Base-by-base conservation (phyloP, 1,140 invertebrate genomes). In the Drosophila teissieri region DNA sequence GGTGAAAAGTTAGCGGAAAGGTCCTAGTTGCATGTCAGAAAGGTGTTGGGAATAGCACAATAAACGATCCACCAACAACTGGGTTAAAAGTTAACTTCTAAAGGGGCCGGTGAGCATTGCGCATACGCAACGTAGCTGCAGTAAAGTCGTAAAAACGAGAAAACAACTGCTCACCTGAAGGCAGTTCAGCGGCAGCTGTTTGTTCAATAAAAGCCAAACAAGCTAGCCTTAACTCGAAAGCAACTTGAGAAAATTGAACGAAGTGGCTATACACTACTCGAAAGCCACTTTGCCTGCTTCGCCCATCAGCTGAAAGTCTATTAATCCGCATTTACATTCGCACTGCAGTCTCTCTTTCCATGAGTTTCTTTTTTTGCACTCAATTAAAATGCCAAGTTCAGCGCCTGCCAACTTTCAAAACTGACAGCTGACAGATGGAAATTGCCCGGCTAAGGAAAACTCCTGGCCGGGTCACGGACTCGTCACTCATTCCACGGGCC, bases 351-450 rank as follows among this genome's bases (percentile, higher is more conserved):
- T 44, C 52, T 72, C 36, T 55, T 70, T 27, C 10, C 40, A 19
- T 48, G 15, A 39, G 49, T 34, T 62, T 48, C 45, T 49, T 39
- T 62, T 45, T 52, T 54, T 79, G 63, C 83, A 78, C 82, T 84
- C 62, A 85, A 85, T 86, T 85, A 81, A 85, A 85, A 86, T 86
- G 79, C 63, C 83, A 85, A 82, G 82, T 82, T 85, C 83, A 85
- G 60, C 84, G 68, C 52, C 78, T 81, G 82, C 83, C 78, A 77
- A 60, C 73, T 40, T 78, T 62, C 45, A 60, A 78, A 58, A 67
- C 83, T 85, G 82, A 88, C 83, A 85, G 78, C 78, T 88, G 82
- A 88, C 83, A 82, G 82, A 82, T 86, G 81, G 73, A 79, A 60
- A 68, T 58, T 56, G 44, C 51, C 40, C 27, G 54, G 42, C 48